Evolutionary conservation across 2,797 vertebrate genomes (phyloP).

Genomic region (Dendrocincla tyrannina): DNA sequence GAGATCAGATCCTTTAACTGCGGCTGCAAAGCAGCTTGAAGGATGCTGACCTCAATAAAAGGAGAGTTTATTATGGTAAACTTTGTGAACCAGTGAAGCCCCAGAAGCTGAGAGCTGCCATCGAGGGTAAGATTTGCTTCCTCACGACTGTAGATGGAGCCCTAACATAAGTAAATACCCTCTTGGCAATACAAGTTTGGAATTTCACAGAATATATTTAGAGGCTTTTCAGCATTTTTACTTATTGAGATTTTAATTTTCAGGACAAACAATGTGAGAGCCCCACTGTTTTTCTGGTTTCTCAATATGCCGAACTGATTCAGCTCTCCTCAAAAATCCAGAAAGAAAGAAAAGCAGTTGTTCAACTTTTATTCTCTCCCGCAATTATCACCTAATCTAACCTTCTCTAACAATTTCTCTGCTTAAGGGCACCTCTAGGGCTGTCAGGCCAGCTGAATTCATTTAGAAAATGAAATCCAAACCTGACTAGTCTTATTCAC

Average conservation of each 20-base stretch:
- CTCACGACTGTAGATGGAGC: slow-evolving; percentile 77
- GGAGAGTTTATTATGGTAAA: neutral
- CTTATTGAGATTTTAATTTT: slow-evolving; percentile 17
- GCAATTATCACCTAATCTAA: slow-evolving; percentile 30
- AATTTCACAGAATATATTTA: neutral
- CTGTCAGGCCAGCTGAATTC: slow-evolving; percentile 6
- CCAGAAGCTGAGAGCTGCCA: neutral
- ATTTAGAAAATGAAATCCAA: slow-evolving; percentile 11
- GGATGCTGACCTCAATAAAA: neutral
- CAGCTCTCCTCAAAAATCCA: neutral
- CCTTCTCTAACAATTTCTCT: slow-evolving; percentile 10
- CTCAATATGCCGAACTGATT: neutral
- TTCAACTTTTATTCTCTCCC: neutral
- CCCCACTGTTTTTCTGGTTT: neutral
- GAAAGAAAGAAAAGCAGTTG: neutral
- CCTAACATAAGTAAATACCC: slow-evolving; percentile 63
- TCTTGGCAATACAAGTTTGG: neutral
- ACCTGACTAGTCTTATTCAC: neutral
- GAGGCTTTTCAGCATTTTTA: slow-evolving; percentile 4
- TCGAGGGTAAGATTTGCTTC: neutral
- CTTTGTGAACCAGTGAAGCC: neutral
- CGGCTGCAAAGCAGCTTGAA: neutral
- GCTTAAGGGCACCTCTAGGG: slow-evolving; percentile 49
- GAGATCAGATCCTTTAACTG: slow-evolving; percentile 1
- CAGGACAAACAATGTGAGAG: slow-evolving; percentile 43